phyloP scores from a whole-genome alignment of 2,113 vertebrate genomes.

The Stigmatopora argus region DNA sequence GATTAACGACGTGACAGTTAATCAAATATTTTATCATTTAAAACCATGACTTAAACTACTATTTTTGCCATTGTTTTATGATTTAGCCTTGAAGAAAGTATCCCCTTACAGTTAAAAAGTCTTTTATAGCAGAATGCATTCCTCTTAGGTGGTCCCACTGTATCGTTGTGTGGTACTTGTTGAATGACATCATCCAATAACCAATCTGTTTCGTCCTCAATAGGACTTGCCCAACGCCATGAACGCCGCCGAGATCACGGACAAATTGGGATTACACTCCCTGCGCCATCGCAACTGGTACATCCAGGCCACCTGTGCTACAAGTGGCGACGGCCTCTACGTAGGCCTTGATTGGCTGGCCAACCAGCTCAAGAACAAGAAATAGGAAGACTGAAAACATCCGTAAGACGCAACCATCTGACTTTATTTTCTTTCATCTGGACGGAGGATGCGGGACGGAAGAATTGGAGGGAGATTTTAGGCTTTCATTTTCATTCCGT shows the following conservation, averaged over 20 bases:
- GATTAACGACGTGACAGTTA: no score
- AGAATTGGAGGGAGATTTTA: constrained; percentile 18
- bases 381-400: constrained; percentile 66
- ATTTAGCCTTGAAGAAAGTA: no score
- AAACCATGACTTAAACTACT: no score
- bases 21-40: no score
- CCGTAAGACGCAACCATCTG: constrained; percentile 19
- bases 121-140: no score
- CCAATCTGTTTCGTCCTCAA: constrained; percentile 8
- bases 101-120: no score
- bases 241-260: constrained; percentile 95
- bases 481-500: constrained; percentile 33
- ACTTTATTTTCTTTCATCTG: constrained; percentile 19
- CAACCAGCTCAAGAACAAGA: constrained; percentile 98
- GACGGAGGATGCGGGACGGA: constrained; percentile 24
- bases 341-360: constrained; percentile 97
- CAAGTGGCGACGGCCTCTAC: constrained; percentile 91
- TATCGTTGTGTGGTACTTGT: neutral
- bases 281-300: constrained; percentile 97
- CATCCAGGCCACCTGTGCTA: constrained; percentile 97
- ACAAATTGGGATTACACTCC: constrained; percentile 93
- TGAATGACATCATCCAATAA: no score
- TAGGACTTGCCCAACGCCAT: constrained; percentile 96
- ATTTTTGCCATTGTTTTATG: no score
- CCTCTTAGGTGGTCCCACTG: neutral